Conservation (phyloP, 2,113 vertebrate genomes). For the Passer montanus region DNA sequence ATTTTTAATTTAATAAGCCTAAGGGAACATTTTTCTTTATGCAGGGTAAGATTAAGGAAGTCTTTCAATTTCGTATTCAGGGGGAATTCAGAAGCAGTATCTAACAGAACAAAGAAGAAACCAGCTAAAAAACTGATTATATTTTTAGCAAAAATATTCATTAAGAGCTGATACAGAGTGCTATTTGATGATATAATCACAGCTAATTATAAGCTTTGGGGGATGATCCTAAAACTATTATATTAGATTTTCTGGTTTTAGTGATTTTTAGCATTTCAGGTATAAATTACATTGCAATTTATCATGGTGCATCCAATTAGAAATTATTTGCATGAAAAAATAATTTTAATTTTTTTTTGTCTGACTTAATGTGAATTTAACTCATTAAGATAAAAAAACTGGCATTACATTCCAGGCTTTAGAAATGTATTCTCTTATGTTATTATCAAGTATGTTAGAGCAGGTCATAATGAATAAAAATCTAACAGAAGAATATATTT, state of each 20-base stretch:
- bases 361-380: background rate
- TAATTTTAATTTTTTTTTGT: background rate
- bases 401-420: background rate
- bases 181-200: background rate
- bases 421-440: background rate
- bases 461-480: background rate
- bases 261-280: background rate
- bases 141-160: background rate
- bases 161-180: background rate
- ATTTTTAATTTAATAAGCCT: background rate
- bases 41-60: background rate
- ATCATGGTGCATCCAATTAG: background rate
- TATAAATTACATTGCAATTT: background rate
- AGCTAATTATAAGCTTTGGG: background rate
- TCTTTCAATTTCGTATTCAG: background rate
- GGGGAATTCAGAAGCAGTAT: background rate
- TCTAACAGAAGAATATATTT: background rate
- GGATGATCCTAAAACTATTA: background rate
- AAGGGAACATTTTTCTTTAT: background rate
- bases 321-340: background rate
- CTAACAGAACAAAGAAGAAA: background rate
- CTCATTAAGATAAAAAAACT: background rate
- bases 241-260: background rate
- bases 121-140: background rate
- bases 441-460: background rate